Evolutionary conservation across 2,797 vertebrate species (phyloP), one percentile per base, ranked within the genome.

Genomic region (Neosalanx taihuensis): DNA sequence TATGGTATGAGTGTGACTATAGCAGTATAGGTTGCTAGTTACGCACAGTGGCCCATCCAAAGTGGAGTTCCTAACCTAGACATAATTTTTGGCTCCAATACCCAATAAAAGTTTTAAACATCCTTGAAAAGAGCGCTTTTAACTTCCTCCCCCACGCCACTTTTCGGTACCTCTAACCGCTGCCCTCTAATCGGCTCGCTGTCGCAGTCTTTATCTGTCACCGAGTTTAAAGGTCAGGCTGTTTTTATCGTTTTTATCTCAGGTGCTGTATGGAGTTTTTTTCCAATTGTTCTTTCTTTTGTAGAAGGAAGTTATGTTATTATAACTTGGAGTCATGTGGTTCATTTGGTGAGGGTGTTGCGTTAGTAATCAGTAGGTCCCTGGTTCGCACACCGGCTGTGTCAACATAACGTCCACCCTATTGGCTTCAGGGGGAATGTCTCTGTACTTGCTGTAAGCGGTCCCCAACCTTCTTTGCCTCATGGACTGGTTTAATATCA

Each of bases 171-270:
- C n/a, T n/a, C n/a, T n/a, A n/a, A n/a, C 72, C 73, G 78, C 69
- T 80, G 79, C 73, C 70, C 77, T 76, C 76, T 6, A 31, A 5
- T 63, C 76, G 75, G 72, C 73, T 75, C 72, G 18, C 67, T 46
- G 4, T 70, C 12, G 61, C 71, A 75, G 60, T 69, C 72, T 65
- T 70, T 67, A 81, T 85, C 70, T 66, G 71, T 81, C 73, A 79
- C 75, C 51, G 61, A 64, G n/a, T 74, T 71, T 84, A 83, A 82
- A 87, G 84, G 85, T 82, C 78, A 76, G 58, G 53, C 0, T 5
- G 49, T 67, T 70, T 78, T 78, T 75, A 71, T 67, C 67, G 67
- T 73, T 77, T 69, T 56, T 53, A 4, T 53, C 46, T 33, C 9
- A 66, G 64, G 58, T 71, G 59, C 58, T 79, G 66, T 20, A 57